phyloP scores from a whole-genome alignment of 1,140 invertebrate genomes.

The Saccostrea glomerata region DNA sequence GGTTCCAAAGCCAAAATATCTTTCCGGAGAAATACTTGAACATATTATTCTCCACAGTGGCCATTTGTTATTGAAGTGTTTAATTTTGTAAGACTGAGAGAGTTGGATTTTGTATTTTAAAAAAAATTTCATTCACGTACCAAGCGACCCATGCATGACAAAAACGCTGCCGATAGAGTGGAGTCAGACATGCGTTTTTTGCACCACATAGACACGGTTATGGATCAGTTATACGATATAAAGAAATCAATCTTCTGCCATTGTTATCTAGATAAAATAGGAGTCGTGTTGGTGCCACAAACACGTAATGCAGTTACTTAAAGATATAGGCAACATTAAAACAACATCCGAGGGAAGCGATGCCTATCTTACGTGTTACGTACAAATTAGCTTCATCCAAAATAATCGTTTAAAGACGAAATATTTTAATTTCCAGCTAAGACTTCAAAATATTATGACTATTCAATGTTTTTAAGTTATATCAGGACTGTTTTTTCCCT shows the following conservation, averaged over 20 bases:
- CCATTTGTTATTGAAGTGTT: no score
- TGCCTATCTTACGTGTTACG: not conserved
- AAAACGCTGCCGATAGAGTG: not conserved
- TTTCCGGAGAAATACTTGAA: no score
- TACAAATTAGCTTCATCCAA: not conserved
- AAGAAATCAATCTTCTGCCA: conserved; percentile 36
- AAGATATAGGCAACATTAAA: not conserved
- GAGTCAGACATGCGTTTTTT: conserved; percentile 30
- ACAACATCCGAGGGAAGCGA: not conserved
- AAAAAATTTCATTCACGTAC: not conserved
- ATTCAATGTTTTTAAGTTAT: no score
- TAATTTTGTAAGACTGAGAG: no score
- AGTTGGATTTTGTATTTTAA: no score
- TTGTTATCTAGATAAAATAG: conserved; percentile 21
- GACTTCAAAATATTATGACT: not conserved
- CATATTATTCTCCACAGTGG: no score
- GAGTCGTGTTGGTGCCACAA: conserved; percentile 20
- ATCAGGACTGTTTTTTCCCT: no score
- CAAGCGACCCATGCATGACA: conserved; percentile 11
- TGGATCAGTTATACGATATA: conserved; percentile 36
- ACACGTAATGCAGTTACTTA: not conserved
- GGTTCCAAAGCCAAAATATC: no score
- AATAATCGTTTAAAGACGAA: not conserved
- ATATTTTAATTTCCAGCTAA: not conserved
- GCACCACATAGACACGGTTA: conserved; percentile 16